Percentiles rank a stretch among this genome's conserved stretches.
Evolutionary conservation across 2,888 invertebrate genomes (phyloP).

Genomic region (Xylophagus ater): DNA sequence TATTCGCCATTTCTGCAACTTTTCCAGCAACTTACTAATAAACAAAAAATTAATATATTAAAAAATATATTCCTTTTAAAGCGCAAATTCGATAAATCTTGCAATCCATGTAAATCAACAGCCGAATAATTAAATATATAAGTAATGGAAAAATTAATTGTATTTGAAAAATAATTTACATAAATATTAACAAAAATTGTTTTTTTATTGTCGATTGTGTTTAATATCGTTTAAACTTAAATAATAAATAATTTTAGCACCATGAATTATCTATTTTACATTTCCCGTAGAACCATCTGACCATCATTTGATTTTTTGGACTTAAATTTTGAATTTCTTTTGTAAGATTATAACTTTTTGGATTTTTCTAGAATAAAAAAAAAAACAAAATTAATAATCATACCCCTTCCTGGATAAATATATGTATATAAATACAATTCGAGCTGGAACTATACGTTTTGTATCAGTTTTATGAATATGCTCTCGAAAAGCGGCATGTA

Average conservation of each 20-base stretch:
- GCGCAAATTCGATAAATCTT: neutral
- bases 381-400: neutral
- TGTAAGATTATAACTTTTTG: slow-evolving; percentile 26
- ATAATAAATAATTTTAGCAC: slow-evolving; percentile 43
- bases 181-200: neutral
- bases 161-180: neutral
- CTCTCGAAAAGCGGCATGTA: slow-evolving; percentile 65
- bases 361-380: slow-evolving; percentile 22
- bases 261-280: slow-evolving; percentile 68
- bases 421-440: slow-evolving; percentile 38
- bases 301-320: slow-evolving; percentile 59
- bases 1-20: no score
- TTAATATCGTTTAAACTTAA: neutral
- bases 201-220: neutral
- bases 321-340: slow-evolving; percentile 46
- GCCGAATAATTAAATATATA: neutral
- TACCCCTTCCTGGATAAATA: neutral
- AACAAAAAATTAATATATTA: no score
- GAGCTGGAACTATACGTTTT: slow-evolving; percentile 68
- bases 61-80: slow-evolving; percentile 1
- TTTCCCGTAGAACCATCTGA: slow-evolving; percentile 82
- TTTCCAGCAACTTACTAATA: no score
- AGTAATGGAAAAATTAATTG: neutral
- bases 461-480: slow-evolving; percentile 70
- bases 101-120: neutral